These are phyloP conservation scores for Calosoma granatense DNA, from an alignment of 1,140 invertebrate genomes.

Conservation along the genomic window DNA sequence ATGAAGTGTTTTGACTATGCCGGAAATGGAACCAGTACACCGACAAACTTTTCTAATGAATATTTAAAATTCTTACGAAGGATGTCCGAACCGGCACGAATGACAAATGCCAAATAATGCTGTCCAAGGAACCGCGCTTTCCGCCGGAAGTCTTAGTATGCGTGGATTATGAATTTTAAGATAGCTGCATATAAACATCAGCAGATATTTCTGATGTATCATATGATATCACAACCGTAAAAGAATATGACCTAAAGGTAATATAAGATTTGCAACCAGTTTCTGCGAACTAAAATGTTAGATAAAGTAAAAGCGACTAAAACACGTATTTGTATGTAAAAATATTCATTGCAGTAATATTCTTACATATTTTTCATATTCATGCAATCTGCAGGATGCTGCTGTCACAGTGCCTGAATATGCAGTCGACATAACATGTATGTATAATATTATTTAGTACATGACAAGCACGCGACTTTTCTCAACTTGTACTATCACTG, in stretches of 20 bases:
- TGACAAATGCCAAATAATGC: background rate
- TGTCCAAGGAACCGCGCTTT: background rate
- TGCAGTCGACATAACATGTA: too few species aligned
- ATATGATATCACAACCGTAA: background rate
- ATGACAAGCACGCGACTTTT: too few species aligned
- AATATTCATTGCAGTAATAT: background rate
- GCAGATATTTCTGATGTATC: background rate
- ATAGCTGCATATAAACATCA: background rate
- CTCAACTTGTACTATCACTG: too few species aligned
- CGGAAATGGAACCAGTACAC: constrained; percentile 4
- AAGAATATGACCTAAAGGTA: too few species aligned
- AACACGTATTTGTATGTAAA: background rate
- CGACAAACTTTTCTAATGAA: constrained; percentile 9
- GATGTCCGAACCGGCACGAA: background rate
- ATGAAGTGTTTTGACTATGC: background rate
- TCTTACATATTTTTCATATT: background rate
- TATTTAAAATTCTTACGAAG: background rate
- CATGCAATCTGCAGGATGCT: background rate
- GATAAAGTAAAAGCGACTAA: too few species aligned
- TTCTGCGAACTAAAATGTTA: too few species aligned
- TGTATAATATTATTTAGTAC: too few species aligned
- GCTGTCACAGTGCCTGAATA: background rate
- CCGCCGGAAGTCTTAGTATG: background rate
- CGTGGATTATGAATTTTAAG: background rate
- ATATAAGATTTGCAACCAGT: too few species aligned